Evolutionary conservation across 2,113 vertebrate genomes (phyloP).

Genomic region (Chloropsis hardwickii): DNA sequence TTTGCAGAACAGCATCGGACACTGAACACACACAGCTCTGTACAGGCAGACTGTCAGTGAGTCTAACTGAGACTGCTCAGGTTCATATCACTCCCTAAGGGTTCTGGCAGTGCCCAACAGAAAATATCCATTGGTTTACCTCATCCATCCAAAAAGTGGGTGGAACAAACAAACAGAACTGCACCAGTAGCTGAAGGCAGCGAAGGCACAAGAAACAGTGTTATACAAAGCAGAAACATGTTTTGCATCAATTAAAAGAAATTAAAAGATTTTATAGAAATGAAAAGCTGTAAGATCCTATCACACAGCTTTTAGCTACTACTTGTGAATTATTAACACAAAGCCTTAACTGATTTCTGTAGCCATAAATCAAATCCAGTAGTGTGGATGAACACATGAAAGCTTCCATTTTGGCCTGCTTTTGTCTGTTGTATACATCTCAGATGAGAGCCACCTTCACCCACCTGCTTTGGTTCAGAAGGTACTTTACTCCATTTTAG

Average conservation of each 20-base stretch:
- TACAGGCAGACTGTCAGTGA: not conserved
- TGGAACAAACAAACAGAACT: not conserved
- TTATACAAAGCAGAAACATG: not conserved
- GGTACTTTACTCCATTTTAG: not conserved
- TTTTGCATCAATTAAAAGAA: not conserved
- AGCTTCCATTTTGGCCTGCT: not conserved
- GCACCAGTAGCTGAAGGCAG: not conserved
- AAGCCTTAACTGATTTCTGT: not conserved
- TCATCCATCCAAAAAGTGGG: not conserved
- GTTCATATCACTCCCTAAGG: fast-evolving
- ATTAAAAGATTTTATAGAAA: not conserved
- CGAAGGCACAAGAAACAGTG: not conserved
- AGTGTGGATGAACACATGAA: not conserved
- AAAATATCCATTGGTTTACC: not conserved
- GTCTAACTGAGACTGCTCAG: too few relatives aligned
- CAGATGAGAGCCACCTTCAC: not conserved
- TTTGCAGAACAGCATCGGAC: fast-evolving
- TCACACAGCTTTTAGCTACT: not conserved
- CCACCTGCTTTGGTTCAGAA: not conserved
- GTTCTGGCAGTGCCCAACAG: not conserved
- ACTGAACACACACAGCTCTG: fast-evolving
- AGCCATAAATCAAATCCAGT: not conserved
- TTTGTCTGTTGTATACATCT: not conserved
- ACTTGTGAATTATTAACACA: not conserved
- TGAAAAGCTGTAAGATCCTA: not conserved